Percentiles rank a stretch among this genome's conserved stretches.
These are phyloP conservation scores for Tokudaia tokunoshimensis DNA, from an alignment of 2,797 vertebrate species.

Conservation along the genomic window DNA sequence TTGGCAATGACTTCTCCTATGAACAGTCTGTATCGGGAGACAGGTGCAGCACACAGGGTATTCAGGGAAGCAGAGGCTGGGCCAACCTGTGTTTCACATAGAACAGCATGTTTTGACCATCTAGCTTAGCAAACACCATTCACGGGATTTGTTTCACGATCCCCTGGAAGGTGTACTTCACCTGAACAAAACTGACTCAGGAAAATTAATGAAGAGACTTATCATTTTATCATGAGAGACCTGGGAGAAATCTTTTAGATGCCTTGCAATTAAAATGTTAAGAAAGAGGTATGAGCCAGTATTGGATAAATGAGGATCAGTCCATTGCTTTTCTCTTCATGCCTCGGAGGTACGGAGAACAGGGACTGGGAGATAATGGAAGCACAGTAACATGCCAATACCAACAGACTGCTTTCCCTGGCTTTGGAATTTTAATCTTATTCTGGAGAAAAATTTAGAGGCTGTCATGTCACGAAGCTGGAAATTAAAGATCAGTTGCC, in stretches of 20 bases:
- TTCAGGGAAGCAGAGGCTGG: background rate
- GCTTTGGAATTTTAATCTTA: background rate
- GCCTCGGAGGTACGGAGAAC: background rate
- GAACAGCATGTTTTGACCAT: background rate
- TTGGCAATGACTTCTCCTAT: background rate
- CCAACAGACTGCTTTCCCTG: background rate
- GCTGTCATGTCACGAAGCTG: background rate
- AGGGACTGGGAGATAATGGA: no score
- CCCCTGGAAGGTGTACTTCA: background rate
- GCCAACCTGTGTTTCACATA: background rate
- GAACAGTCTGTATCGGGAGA: background rate
- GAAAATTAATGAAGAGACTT: background rate
- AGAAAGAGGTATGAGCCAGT: background rate
- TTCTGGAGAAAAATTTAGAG: background rate
- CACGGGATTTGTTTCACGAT: background rate
- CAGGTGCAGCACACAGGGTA: background rate
- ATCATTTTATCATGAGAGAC: background rate
- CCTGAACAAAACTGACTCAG: background rate
- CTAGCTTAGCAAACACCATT: background rate
- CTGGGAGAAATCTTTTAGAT: background rate
- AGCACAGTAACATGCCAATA: background rate
- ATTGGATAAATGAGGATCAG: background rate
- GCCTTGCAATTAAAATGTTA: constrained; percentile 25
- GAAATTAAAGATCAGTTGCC: background rate
- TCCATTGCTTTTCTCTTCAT: background rate